Percentiles rank a stretch among this genome's conserved stretches.
These are phyloP conservation scores for Cotesia chilonis DNA, from an alignment of 1,140 invertebrate genomes.

Conservation along the genomic window DNA sequence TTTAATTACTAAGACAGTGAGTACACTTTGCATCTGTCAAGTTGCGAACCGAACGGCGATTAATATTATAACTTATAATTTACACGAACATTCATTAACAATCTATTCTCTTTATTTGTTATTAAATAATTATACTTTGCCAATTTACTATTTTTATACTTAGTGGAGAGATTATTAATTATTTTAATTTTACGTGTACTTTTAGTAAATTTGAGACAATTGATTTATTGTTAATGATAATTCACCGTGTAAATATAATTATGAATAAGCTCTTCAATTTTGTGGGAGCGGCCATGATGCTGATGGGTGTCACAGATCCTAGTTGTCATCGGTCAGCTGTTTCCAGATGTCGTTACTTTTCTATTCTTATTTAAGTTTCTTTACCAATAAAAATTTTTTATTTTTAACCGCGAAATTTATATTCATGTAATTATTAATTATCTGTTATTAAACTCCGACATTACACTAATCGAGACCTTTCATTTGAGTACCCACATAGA, in stretches of 20 bases:
- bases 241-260: slow-evolving; percentile 48
- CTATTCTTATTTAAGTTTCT: background rate
- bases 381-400: too few relatives aligned
- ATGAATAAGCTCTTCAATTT: slow-evolving; percentile 40
- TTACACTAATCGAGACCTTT: too few relatives aligned
- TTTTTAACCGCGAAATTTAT: too few relatives aligned
- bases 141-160: background rate
- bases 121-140: too few relatives aligned
- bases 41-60: slow-evolving; percentile 19
- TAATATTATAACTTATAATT: background rate
- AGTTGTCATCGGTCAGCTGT: slow-evolving; percentile 33
- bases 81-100: background rate
- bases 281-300: slow-evolving; percentile 53
- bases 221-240: slow-evolving; percentile 31
- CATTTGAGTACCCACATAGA: too few relatives aligned
- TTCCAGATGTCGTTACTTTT: slow-evolving; percentile 32
- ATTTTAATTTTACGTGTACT: too few relatives aligned
- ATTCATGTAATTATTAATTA: too few relatives aligned
- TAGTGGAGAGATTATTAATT: background rate
- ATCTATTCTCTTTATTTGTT: background rate
- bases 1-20: slow-evolving; percentile 30
- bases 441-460: too few relatives aligned
- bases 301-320: slow-evolving; percentile 48
- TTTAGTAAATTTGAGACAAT: too few relatives aligned
- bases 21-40: slow-evolving; percentile 39